phyloP scores from a whole-genome alignment of 2,113 vertebrate species.

The Callaeas wilsoni region DNA sequence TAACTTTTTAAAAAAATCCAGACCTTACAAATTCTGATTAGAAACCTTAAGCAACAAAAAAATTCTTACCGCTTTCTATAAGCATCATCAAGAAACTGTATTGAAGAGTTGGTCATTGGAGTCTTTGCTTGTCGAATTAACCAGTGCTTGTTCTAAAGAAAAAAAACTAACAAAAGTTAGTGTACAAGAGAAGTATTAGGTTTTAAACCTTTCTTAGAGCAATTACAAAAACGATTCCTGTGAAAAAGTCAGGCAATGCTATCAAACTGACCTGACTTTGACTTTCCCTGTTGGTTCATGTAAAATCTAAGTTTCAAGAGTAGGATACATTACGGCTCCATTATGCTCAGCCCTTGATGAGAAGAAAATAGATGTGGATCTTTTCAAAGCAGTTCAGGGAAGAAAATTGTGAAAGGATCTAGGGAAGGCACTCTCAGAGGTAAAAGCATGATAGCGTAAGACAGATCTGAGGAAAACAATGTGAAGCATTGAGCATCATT shows the following conservation, averaged over 20 bases:
- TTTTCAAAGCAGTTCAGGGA: background rate
- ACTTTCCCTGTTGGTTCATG: background rate
- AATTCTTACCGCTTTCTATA: constrained; percentile 85
- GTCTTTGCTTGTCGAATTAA: constrained; percentile 96
- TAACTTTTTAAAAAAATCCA: background rate
- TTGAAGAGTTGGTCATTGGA: constrained; percentile 92
- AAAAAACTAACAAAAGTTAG: background rate
- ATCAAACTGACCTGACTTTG: background rate
- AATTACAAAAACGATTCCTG: background rate
- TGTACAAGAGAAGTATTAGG: background rate
- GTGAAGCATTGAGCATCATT: background rate
- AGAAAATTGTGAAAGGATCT: background rate
- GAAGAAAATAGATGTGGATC: background rate
- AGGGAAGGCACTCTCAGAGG: background rate
- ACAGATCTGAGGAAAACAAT: background rate
- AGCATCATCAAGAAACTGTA: constrained; percentile 88
- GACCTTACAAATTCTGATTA: background rate
- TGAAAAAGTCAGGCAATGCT: background rate
- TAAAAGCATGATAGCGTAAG: background rate
- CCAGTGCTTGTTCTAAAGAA: constrained; percentile 94
- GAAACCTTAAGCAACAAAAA: background rate
- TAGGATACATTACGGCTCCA: background rate
- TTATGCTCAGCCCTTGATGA: background rate
- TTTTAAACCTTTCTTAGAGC: background rate
- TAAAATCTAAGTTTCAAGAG: background rate